These are phyloP conservation scores for Carpatolechia fugitivella DNA, from an alignment of 2,888 invertebrate genomes.

Conservation along the genomic window DNA sequence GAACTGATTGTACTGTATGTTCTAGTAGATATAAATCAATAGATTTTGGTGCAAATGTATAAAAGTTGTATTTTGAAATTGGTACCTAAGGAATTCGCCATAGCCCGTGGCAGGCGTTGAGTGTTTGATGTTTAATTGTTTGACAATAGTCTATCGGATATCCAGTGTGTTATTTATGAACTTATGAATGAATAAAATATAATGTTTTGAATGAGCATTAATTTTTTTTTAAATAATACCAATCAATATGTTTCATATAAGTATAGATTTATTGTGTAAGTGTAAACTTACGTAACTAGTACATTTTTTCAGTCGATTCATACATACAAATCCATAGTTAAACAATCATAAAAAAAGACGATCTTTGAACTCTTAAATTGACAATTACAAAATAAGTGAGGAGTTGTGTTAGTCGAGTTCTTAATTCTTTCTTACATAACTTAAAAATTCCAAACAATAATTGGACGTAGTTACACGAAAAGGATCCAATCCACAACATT, in stretches of 20 bases:
- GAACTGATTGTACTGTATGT: constrained; percentile 19
- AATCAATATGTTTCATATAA: too few species aligned
- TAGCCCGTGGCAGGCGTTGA: constrained; percentile 8
- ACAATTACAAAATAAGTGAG: too few species aligned
- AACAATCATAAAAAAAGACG: too few species aligned
- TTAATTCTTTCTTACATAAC: too few species aligned
- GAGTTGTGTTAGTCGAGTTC: too few species aligned
- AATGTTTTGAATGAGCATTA: constrained; percentile 21
- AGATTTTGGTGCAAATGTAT: constrained; percentile 19
- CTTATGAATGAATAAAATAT: constrained; percentile 17
- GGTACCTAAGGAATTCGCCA: constrained; percentile 7
- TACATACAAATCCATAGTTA: too few species aligned
- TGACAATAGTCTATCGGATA: constrained; percentile 22
- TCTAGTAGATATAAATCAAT: constrained; percentile 6
- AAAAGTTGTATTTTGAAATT: not conserved
- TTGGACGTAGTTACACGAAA: too few species aligned
- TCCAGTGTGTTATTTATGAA: constrained; percentile 22
- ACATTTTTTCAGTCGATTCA: too few species aligned
- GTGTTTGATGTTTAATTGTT: constrained; percentile 16
- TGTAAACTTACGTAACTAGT: not conserved
- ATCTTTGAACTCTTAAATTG: too few species aligned
- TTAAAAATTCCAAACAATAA: too few species aligned
- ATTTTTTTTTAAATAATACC: not conserved
- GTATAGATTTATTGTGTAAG: not conserved
- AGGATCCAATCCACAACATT: too few species aligned